Conservation (phyloP, 2,888 invertebrate genomes). For the Cheilosia variabilis region DNA sequence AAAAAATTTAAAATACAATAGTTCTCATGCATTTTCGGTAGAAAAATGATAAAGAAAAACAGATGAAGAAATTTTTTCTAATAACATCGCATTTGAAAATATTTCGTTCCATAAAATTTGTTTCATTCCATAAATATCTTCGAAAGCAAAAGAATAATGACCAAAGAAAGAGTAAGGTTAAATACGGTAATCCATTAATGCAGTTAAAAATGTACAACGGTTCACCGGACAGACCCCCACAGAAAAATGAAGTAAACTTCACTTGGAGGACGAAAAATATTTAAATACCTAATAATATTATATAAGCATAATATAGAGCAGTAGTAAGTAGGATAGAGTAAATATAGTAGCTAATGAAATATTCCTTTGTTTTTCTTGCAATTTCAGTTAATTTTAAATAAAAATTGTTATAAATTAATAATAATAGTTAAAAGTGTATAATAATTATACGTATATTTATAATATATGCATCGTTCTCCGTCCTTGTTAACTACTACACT, state of each 20-base stretch:
- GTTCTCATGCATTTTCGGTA: conserved; percentile 71
- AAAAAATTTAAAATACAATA: conserved; percentile 78
- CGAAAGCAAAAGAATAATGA: conserved; percentile 4
- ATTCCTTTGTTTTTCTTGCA: conserved; percentile 26
- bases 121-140: conserved; percentile 15
- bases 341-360: conserved; percentile 59
- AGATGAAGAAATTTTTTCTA: neutral
- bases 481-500: conserved; percentile 65
- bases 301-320: conserved; percentile 33
- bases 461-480: conserved; percentile 46
- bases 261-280: conserved; percentile 10
- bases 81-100: conserved; percentile 1
- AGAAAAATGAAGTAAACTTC: neutral
- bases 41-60: conserved; percentile 38
- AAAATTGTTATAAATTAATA: conserved; percentile 72
- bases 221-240: conserved; percentile 3
- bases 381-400: conserved; percentile 39
- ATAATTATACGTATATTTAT: conserved; percentile 46
- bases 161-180: neutral
- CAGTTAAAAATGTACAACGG: conserved; percentile 37
- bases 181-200: conserved; percentile 42
- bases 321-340: conserved; percentile 60
- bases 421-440: conserved; percentile 63
- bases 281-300: conserved; percentile 49
- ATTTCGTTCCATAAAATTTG: neutral